phyloP scores from a whole-genome alignment of 2,113 vertebrate genomes.

The Nycticebus coucang region DNA sequence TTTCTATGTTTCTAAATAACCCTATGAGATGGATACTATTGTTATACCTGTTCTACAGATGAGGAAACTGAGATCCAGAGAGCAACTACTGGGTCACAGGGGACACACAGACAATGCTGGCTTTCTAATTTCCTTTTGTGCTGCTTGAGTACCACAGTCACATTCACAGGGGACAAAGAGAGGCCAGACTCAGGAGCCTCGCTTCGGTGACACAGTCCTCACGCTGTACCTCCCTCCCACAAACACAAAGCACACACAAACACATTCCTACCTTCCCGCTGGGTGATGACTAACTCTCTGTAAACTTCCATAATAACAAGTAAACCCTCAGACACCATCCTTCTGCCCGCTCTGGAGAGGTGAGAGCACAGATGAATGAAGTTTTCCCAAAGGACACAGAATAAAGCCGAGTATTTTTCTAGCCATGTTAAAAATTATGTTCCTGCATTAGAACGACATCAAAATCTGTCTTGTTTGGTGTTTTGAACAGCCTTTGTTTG shows the following conservation, averaged over 20 bases:
- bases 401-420: background rate
- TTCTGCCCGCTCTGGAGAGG: background rate
- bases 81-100: background rate
- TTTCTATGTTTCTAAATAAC: constrained; percentile 2
- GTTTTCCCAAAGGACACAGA: background rate
- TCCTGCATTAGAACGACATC: background rate
- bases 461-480: background rate
- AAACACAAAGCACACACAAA: background rate
- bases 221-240: accelerated
- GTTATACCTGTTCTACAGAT: background rate
- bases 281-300: background rate
- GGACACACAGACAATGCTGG: background rate
- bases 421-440: background rate
- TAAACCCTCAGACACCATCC: background rate
- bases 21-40: background rate
- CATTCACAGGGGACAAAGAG: background rate
- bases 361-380: background rate
- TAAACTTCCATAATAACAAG: background rate
- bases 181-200: background rate
- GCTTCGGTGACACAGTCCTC: background rate
- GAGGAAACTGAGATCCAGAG: background rate
- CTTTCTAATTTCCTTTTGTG: background rate
- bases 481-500: constrained; percentile 22
- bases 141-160: background rate
- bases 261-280: background rate